Base-by-base conservation (phyloP, 2,888 invertebrate genomes). In the Agriopis aurantiaria region DNA sequence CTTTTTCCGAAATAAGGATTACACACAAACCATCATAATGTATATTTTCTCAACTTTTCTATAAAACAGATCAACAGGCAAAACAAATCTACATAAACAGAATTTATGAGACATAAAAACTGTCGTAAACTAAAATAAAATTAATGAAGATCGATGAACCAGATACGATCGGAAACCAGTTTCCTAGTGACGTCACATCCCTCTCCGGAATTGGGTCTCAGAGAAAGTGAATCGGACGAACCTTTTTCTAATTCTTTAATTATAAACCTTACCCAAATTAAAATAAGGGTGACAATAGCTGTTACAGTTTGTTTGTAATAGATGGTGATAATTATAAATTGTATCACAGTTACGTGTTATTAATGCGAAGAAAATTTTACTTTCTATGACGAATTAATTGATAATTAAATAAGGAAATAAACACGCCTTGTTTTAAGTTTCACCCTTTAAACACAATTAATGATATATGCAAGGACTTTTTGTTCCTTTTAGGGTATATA, bases 181-280 rank as follows among this genome's bases (percentile, higher is more conserved):
- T 41, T 45, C 33, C 11, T 23, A 4, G 45, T 73, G 73, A 70
- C 59, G 65, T 73, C 70, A 73, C 52, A 56, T 73, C 65, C 67
- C 60, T 52, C n/a, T 46, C 56, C 56, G 33, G 57, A 55, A 56
- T 60, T 61, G 67, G 64, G 9, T 48, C 41, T 8, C 60, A 58
- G 73, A 65, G 73, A 73, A 73, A 73, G 73, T 73, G 57, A 65
- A 64, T 59, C 40, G 41, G 0, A 12, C 41, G 58, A 60, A 69
- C 52, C 41, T 61, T 60, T 63, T 55, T 12, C 55, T 33, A 51
- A 23, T 14, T 12, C 8, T 57, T 45, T 55, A 41, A 69, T 65
- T 48, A 8, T 64, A 46, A 57, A 69, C 65, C 61, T 69, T 69
- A 65, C 14, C 2, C 0, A 9, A 40, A 23, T 57, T n/a, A 10